A percentile compares a stretch with the other conserved stretches of the same genome.
Evolutionary conservation across 2,113 vertebrate species (phyloP).

Genomic region (Empidonax alnorum): DNA sequence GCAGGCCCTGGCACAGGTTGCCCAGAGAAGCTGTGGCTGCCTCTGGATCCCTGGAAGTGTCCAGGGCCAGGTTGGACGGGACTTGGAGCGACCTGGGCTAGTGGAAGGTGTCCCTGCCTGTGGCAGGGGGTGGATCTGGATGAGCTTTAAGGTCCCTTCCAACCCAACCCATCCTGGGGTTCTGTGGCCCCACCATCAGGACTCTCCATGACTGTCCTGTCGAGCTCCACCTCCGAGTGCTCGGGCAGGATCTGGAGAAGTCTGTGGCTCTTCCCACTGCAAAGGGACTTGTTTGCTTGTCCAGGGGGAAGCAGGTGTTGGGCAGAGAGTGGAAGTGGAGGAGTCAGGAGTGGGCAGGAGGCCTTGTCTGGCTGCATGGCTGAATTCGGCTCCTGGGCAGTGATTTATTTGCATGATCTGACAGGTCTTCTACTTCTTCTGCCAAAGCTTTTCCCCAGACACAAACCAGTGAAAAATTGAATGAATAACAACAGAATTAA

Average conservation of each 20-base stretch:
- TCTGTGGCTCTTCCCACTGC: background rate
- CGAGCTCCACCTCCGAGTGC: fast-evolving
- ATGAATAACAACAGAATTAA: background rate
- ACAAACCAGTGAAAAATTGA: background rate
- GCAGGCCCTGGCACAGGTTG: fast-evolving
- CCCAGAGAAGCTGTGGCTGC: background rate
- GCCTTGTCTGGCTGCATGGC: background rate
- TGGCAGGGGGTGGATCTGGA: fast-evolving
- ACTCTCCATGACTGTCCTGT: background rate
- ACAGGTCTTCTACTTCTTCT: background rate
- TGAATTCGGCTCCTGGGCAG: background rate
- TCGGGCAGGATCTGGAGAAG: background rate
- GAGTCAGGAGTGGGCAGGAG: background rate
- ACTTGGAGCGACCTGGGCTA: fast-evolving
- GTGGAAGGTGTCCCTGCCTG: background rate
- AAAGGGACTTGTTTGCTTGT: fast-evolving
- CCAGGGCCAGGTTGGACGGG: fast-evolving
- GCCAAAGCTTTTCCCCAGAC: background rate
- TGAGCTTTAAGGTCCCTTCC: too few relatives aligned
- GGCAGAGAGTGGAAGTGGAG: background rate
- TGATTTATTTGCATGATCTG: background rate
- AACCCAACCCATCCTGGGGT: background rate
- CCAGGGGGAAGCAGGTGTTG: background rate
- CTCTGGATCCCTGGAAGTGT: background rate
- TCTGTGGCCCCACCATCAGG: background rate